Conservation (phyloP, 2,888 invertebrate species). For the Troilus luridus region DNA sequence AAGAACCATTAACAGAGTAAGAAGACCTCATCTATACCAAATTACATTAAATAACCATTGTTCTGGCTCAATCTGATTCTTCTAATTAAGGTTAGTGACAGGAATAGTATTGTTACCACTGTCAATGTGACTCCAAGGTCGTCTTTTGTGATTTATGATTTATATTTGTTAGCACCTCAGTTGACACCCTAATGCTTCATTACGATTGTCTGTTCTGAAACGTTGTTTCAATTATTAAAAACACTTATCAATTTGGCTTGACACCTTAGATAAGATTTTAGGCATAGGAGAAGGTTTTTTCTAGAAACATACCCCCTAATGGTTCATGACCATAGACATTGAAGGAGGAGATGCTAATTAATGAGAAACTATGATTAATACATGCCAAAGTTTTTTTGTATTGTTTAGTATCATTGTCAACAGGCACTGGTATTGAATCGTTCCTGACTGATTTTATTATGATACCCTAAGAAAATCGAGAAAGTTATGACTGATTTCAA, state of each 20-base stretch:
- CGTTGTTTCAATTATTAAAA: not conserved
- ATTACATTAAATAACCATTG: not conserved
- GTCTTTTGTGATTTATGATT: not conserved
- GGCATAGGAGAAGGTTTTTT: too few species aligned
- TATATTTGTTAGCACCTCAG: not conserved
- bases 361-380: too few species aligned
- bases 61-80: not conserved
- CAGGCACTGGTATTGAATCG: too few species aligned
- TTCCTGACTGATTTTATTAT: too few species aligned
- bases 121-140: not conserved
- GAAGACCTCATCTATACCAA: not conserved
- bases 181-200: not conserved
- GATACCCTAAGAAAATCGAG: too few species aligned
- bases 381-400: too few species aligned
- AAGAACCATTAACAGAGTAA: not conserved
- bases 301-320: too few species aligned
- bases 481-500: too few species aligned
- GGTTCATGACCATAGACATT: too few species aligned
- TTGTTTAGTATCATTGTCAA: too few species aligned
- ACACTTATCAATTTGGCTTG: not conserved
- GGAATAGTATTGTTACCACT: not conserved
- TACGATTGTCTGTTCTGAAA: not conserved
- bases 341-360: too few species aligned
- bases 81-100: slow-evolving; percentile 1
- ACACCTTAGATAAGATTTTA: too few species aligned